Evolutionary conservation across 2,888 invertebrate genomes (phyloP), one percentile per base, ranked within the genome.

Genomic region (Cheilosia variabilis): DNA sequence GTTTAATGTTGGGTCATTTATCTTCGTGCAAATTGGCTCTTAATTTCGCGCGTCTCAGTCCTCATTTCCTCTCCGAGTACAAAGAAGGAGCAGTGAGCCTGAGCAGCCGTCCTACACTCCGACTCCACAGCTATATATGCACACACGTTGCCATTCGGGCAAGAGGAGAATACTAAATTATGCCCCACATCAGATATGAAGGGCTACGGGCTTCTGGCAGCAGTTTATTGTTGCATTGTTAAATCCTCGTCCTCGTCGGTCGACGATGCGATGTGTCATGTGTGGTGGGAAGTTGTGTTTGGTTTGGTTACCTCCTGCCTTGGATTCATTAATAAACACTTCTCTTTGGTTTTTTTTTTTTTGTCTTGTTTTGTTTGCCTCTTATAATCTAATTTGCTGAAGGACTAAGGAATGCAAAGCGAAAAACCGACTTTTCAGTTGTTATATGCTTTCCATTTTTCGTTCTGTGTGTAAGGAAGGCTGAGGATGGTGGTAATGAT

Each of bases 11-110:
- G 57, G 76, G 86, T 76, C 86, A 86, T 86, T 81, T 86, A 81
- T 86, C 86, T 86, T 86, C 86, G 81, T 77, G 81, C 81, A 86
- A 86, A 86, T 86, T 86, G 86, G 86, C 86, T 86, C 81, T 86
- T 86, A 86, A 86, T 86, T 86, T 86, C 62, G 86, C 76, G 76
- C 86, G 81, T 84, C 84, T 55, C 80, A 45, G 69, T 47, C 73
- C 80, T 75, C 69, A 63, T 63, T 73, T 55, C 53, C 71, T 34
- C 68, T 50, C 41, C 27, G 31, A 72, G 58, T 71, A 37, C 82
- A 77, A 72, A 47, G 65, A 45, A 37, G 73, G 19, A 60, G 60
- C 58, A 62, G 37, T 31, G 60, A 66, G 45, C 83, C 27, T 31
- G 60, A 66, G 45, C 83, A 79, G 58, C 83, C 84, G 58, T 81